These are phyloP conservation scores for Chrysomela aeneicollis DNA, from an alignment of 2,888 invertebrate genomes.

Conservation along the genomic window DNA sequence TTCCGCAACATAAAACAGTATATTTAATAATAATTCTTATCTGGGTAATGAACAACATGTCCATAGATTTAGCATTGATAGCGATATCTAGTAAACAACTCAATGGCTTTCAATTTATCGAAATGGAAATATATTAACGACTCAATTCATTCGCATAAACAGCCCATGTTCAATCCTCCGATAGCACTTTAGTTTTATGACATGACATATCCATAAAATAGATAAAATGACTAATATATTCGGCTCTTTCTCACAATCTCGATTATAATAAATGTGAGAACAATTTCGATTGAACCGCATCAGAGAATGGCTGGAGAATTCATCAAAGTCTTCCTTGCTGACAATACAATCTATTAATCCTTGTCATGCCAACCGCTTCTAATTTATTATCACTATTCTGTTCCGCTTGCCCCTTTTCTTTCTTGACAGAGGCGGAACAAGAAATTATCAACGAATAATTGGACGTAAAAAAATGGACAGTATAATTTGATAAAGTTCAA, in stretches of 20 bases:
- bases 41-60: not conserved
- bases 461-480: too few species aligned
- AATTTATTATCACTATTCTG: constrained; percentile 58
- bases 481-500: too few species aligned
- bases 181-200: not conserved
- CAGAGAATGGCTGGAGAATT: constrained; percentile 56
- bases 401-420: constrained; percentile 29
- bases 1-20: too few species aligned
- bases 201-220: constrained; percentile 14
- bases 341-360: constrained; percentile 62
- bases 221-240: constrained; percentile 33
- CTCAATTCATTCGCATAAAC: not conserved
- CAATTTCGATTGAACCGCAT: constrained; percentile 58
- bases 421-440: constrained; percentile 22
- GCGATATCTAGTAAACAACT: not conserved
- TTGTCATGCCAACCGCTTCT: constrained; percentile 58
- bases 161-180: not conserved
- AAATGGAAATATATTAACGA: not conserved
- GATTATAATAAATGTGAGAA: constrained; percentile 60
- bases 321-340: constrained; percentile 60
- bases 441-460: not conserved
- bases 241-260: constrained; percentile 34
- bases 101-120: not conserved
- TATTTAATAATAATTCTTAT: not conserved
- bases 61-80: not conserved